Base-by-base conservation (phyloP, 1,140 invertebrate genomes). In the Pseudomyrmex flavicornis region DNA sequence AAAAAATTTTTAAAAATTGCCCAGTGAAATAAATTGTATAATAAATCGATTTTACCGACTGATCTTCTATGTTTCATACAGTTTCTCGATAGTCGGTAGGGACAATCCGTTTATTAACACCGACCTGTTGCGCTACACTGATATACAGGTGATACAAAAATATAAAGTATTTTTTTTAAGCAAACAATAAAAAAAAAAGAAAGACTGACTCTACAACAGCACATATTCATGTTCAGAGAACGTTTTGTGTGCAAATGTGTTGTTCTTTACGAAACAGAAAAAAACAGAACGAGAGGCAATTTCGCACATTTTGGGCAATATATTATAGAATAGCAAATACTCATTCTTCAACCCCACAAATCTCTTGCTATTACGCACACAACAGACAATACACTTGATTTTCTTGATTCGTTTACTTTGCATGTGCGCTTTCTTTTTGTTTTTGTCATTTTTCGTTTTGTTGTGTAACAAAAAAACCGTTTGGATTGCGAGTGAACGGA, bases 311-410 rank as follows among this genome's bases (percentile, higher is more conserved):
- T 88, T 89, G 88, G 85, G 83, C 89, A 91, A 88, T 85, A 79
- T 35, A 35, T 35, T 35, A 35, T 80, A 88, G 83, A 89, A 85
- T 90, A 91, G 89, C 77, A 54, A 86, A 89, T 46, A 83, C n/a
- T 56, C 77, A 85, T 68, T 84, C 85, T 82, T 35, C 35, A 77
- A 88, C 75, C 74, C 84, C 86, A 92, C 91, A 90, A 75, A 50
- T 86, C 84, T 86, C 50, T 35, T 89, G 91, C 87, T 89, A 79
- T 35, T 89, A 89, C 86, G 90, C 91, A 92, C 91, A 90, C 90
- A 88, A 92, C 90, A 92, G 5, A 61, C 84, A 87, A 77, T 83
- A 92, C 91, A 91, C 89, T 84, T 90, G 61, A 83, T 82, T 90
- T 76, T 91, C 56, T 63, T 85, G 35, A 35, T 35, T 35, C 5